Conservation (phyloP, 23 tunicate species). For the Corella eumyota region DNA sequence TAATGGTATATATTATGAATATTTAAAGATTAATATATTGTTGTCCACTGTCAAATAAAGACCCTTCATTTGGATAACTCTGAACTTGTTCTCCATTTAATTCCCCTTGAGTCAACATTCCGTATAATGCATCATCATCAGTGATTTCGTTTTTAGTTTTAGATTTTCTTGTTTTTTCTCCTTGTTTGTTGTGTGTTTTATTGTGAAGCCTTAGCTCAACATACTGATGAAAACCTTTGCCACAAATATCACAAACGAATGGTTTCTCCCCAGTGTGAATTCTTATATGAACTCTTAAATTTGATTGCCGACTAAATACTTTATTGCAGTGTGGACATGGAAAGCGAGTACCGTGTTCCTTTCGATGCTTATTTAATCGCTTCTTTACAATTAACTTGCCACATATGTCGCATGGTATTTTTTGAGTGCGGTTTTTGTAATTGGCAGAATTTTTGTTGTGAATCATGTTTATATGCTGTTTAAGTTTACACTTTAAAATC, state of each 20-base stretch:
- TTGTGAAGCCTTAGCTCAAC: conserved; percentile 46
- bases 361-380: conserved; percentile 24
- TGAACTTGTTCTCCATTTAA: no score
- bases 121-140: no score
- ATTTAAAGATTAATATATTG: no score
- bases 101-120: no score
- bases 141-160: no score
- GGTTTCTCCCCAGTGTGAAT: conserved; percentile 64
- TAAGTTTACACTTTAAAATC: conserved; percentile 19
- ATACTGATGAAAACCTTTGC: conserved; percentile 44
- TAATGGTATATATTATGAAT: no score
- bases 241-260: conserved; percentile 49
- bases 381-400: conserved; percentile 17
- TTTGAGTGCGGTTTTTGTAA: background rate
- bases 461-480: conserved; percentile 11
- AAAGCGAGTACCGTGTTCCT: conserved; percentile 21
- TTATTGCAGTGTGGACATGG: conserved; percentile 42
- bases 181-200: conserved; percentile 31
- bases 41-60: no score
- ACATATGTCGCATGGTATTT: conserved; percentile 40
- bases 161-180: no score
- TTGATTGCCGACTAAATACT: conserved; percentile 36
- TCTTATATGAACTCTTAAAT: conserved; percentile 30
- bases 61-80: no score
- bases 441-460: background rate